A percentile compares a stretch with the other conserved stretches of the same genome.
These are phyloP conservation scores for Drosophila kambysellisi DNA, from an alignment of 2,888 invertebrate species.

Conservation along the genomic window DNA sequence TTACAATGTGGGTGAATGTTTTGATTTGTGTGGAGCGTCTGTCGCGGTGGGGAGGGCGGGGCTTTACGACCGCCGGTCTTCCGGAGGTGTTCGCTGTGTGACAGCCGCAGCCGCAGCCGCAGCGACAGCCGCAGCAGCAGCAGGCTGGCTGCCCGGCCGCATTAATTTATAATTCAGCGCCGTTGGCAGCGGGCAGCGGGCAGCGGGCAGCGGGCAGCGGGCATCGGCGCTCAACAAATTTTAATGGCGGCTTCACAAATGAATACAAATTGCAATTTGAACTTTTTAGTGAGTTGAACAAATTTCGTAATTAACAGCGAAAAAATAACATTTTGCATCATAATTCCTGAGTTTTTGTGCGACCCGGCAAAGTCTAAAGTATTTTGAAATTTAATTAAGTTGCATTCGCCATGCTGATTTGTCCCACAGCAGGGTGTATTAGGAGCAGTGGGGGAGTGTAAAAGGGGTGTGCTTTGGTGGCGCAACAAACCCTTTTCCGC, in stretches of 20 bases:
- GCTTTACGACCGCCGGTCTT: conserved; percentile 5
- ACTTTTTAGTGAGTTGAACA: conserved; percentile 71
- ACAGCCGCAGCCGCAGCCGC: conserved; percentile 41
- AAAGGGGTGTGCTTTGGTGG: background rate
- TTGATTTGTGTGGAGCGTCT: conserved; percentile 6
- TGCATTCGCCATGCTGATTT: conserved; percentile 81
- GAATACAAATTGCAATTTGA: conserved; percentile 80
- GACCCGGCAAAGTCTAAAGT: conserved; percentile 49
- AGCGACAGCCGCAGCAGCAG: conserved; percentile 19
- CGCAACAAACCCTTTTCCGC: conserved; percentile 60
- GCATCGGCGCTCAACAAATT: conserved; percentile 58
- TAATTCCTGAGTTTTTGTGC: conserved; percentile 60
- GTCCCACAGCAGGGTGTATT: conserved; percentile 53
- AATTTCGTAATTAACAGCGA: conserved; percentile 76
- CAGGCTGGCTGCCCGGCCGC: conserved; percentile 46
- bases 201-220: conserved; percentile 15
- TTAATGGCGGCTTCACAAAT: conserved; percentile 72
- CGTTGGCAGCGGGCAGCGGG: conserved; percentile 30
- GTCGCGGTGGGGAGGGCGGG: conserved; percentile 3
- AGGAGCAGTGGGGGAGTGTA: too few relatives aligned
- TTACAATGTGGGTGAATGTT: conserved; percentile 67
- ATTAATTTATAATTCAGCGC: conserved; percentile 76
- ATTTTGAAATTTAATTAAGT: conserved; percentile 81
- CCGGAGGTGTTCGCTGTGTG: conserved; percentile 71
- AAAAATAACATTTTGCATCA: conserved; percentile 67